These are phyloP conservation scores for Archocentrus centrarchus DNA, from an alignment of 2,113 vertebrate genomes.

Conservation along the genomic window DNA sequence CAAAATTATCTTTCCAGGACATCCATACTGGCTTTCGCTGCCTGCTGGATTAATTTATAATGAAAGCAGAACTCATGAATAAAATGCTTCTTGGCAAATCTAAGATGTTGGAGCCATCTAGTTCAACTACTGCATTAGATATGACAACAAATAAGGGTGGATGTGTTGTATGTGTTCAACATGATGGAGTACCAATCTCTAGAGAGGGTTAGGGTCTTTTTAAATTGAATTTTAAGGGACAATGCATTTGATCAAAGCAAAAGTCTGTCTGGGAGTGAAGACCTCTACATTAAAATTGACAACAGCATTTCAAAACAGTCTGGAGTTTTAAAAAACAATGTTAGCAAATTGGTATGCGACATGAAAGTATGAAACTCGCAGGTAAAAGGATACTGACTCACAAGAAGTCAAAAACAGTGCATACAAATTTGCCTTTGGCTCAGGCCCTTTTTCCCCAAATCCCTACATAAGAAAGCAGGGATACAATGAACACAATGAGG, in stretches of 20 bases:
- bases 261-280: background rate
- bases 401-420: background rate
- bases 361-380: background rate
- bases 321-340: background rate
- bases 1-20: background rate
- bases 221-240: conserved; percentile 23
- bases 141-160: conserved; percentile 27
- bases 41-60: conserved; percentile 3
- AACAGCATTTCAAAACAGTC: background rate
- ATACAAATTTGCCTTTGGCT: background rate
- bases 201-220: background rate
- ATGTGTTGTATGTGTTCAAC: conserved; percentile 19
- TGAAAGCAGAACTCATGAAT: conserved; percentile 7
- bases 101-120: background rate
- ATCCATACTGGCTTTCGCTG: background rate
- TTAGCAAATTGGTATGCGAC: background rate
- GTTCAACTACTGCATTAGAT: conserved; percentile 19
- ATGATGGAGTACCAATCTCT: conserved; percentile 36
- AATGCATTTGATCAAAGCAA: conserved; percentile 31
- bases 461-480: background rate
- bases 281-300: conserved; percentile 16
- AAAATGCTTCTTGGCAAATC: background rate
- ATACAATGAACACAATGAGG: background rate
- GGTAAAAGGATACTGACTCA: background rate
- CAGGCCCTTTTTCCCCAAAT: no score